Evolutionary conservation across 2,888 invertebrate genomes (phyloP).

Genomic region (Scaeva pyrastri): DNA sequence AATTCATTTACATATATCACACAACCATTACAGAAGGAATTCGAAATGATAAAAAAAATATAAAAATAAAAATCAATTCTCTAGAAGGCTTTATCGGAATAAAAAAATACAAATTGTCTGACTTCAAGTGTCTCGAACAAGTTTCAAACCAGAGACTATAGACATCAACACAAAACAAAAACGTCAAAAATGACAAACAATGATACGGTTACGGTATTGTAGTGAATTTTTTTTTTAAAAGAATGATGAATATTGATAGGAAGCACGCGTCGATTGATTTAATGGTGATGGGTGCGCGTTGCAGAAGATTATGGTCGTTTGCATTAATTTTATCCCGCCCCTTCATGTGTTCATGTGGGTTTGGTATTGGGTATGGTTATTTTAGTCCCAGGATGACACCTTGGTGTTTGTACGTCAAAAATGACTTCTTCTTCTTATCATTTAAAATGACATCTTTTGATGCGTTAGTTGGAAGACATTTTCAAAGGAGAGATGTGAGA

Average conservation of each 20-base stretch:
- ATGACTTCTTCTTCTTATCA: slow-evolving; percentile 53
- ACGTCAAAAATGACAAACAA: slow-evolving; percentile 37
- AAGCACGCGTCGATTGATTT: slow-evolving; percentile 72
- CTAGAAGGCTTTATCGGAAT: slow-evolving; percentile 49
- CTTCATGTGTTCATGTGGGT: neutral
- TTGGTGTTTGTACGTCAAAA: neutral
- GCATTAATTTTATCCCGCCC: neutral
- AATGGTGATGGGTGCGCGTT: slow-evolving; percentile 52
- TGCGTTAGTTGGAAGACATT: slow-evolving; percentile 4
- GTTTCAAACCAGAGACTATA: slow-evolving; percentile 32
- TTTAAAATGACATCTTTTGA: slow-evolving; percentile 52
- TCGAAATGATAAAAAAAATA: too few species aligned
- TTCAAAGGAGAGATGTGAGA: neutral
- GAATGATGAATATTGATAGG: slow-evolving; percentile 71
- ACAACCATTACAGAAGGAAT: slow-evolving; percentile 21
- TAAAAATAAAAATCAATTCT: slow-evolving; percentile 15
- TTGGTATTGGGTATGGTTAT: neutral
- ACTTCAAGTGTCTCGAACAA: slow-evolving; percentile 48
- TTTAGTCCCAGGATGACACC: slow-evolving; percentile 20
- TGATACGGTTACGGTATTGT: neutral
- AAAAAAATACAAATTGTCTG: slow-evolving; percentile 48
- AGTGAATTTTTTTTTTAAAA: slow-evolving; percentile 40
- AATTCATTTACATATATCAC: slow-evolving; percentile 55
- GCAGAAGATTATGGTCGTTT: slow-evolving; percentile 16
- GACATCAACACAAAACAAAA: slow-evolving; percentile 47